A percentile compares a stretch with the other conserved stretches of the same genome.
phyloP scores from a whole-genome alignment of 2,888 invertebrate genomes.

The Coenonympha arcania region DNA sequence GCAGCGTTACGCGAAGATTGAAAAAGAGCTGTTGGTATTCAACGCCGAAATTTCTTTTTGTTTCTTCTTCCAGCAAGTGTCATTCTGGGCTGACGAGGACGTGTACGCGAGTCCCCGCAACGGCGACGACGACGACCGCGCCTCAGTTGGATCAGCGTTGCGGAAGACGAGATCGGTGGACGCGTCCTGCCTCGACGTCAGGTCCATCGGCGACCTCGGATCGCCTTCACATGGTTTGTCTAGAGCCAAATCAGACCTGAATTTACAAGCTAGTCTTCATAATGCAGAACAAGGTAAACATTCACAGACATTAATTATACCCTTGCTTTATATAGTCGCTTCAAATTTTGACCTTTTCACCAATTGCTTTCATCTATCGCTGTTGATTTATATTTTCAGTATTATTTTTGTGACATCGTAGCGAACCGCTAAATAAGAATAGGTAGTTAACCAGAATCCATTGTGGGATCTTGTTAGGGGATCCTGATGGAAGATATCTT shows the following conservation, averaged over 20 bases:
- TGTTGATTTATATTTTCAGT: too few relatives aligned
- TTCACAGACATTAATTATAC: not conserved
- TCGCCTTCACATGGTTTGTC: conserved; percentile 79
- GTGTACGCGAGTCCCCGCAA: conserved; percentile 77
- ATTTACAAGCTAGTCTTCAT: conserved; percentile 83
- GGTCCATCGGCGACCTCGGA: conserved; percentile 79
- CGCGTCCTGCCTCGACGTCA: conserved; percentile 88
- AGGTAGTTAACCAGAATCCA: too few relatives aligned
- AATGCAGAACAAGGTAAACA: conserved; percentile 78
- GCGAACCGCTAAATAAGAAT: too few relatives aligned
- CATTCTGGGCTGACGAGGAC: conserved; percentile 85
- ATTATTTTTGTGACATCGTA: too few relatives aligned
- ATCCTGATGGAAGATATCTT: too few relatives aligned
- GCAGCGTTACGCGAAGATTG: too few relatives aligned
- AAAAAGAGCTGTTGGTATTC: too few relatives aligned
- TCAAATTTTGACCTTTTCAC: too few relatives aligned
- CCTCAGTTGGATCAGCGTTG: conserved; percentile 84
- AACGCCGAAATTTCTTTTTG: too few relatives aligned
- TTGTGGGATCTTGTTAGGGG: too few relatives aligned
- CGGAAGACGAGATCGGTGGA: conserved; percentile 92
- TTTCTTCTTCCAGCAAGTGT: conserved; percentile 76
- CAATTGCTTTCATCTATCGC: too few relatives aligned
- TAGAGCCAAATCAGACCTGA: conserved; percentile 90
- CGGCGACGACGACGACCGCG: conserved; percentile 81
- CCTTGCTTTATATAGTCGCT: too few relatives aligned